Percentiles rank a stretch among this genome's conserved stretches.
phyloP scores from a whole-genome alignment of 1,140 invertebrate genomes.

The Cherax destructor region DNA sequence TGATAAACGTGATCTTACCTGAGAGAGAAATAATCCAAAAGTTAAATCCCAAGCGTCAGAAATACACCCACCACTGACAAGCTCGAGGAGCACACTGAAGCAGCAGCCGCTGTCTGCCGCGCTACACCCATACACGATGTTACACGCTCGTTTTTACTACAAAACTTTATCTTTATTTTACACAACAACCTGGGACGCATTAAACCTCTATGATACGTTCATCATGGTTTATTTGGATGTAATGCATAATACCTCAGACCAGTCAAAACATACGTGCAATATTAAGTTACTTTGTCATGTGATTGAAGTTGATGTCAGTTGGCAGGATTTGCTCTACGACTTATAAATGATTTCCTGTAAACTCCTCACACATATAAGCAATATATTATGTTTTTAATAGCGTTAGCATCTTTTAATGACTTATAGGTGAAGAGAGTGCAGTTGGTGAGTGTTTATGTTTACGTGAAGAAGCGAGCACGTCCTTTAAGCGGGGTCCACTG shows the following conservation, averaged over 20 bases:
- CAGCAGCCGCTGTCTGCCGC: neutral
- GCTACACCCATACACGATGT: neutral
- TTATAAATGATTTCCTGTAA: neutral
- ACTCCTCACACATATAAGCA: neutral
- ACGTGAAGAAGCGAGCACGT: no score
- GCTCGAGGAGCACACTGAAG: conserved; percentile 22
- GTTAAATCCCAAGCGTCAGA: conserved; percentile 20
- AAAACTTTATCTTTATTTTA: neutral
- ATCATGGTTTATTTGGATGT: neutral
- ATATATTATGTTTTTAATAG: neutral
- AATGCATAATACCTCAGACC: neutral
- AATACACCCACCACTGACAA: neutral
- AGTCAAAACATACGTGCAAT: neutral
- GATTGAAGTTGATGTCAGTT: neutral
- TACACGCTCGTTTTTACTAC: conserved; percentile 4
- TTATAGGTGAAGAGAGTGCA: no score
- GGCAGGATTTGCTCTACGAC: neutral
- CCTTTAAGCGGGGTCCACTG: conserved; percentile 22
- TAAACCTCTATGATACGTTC: neutral
- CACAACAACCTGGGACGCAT: neutral
- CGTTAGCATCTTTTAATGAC: no score
- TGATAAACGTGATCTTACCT: conserved; percentile 5
- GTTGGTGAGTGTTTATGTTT: no score
- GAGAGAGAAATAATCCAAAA: conserved; percentile 11
- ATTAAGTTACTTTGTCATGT: neutral